These are phyloP conservation scores for Drosophila peninsularis DNA, from an alignment of 2,888 invertebrate species.

Conservation along the genomic window DNA sequence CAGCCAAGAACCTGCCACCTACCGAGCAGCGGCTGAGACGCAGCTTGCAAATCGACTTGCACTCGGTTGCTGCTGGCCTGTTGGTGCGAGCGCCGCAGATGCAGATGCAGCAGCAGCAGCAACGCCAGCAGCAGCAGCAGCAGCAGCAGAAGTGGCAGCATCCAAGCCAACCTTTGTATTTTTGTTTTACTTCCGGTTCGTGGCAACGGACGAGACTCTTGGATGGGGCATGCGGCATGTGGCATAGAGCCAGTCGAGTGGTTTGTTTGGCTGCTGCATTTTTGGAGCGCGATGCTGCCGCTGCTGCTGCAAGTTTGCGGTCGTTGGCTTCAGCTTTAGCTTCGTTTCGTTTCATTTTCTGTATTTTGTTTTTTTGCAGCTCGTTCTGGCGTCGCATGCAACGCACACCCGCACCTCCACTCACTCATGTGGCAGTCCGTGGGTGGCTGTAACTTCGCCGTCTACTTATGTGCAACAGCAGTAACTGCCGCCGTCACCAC, in stretches of 20 bases:
- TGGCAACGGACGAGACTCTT: slow-evolving; percentile 32
- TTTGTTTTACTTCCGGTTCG: slow-evolving; percentile 74
- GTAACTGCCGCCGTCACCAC: background rate
- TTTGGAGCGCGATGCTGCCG: slow-evolving; percentile 56
- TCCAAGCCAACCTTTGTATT: slow-evolving; percentile 55
- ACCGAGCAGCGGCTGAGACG: slow-evolving; percentile 27
- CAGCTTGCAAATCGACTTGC: slow-evolving; percentile 67
- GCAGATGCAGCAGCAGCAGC: slow-evolving; percentile 80
- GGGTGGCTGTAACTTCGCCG: slow-evolving; percentile 40
- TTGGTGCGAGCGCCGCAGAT: slow-evolving; percentile 79
- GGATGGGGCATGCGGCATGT: slow-evolving; percentile 17
- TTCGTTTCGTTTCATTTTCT: slow-evolving; percentile 38
- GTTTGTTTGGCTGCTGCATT: slow-evolving; percentile 69
- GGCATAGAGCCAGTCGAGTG: slow-evolving; percentile 65
- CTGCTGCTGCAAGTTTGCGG: slow-evolving; percentile 67
- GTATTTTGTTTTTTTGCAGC: slow-evolving; percentile 46
- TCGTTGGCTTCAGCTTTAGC: slow-evolving; percentile 68
- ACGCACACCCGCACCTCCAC: background rate
- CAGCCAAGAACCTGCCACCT: slow-evolving; percentile 58
- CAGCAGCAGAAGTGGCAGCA: slow-evolving; percentile 71
- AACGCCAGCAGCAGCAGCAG: slow-evolving; percentile 55
- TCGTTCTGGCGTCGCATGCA: slow-evolving; percentile 59
- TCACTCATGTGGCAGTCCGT: slow-evolving; percentile 37
- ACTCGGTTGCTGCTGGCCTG: slow-evolving; percentile 79
- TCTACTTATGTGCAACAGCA: slow-evolving; percentile 33